These are phyloP conservation scores for Sminthurides aquaticus DNA, from an alignment of 2,888 invertebrate genomes.

Conservation along the genomic window DNA sequence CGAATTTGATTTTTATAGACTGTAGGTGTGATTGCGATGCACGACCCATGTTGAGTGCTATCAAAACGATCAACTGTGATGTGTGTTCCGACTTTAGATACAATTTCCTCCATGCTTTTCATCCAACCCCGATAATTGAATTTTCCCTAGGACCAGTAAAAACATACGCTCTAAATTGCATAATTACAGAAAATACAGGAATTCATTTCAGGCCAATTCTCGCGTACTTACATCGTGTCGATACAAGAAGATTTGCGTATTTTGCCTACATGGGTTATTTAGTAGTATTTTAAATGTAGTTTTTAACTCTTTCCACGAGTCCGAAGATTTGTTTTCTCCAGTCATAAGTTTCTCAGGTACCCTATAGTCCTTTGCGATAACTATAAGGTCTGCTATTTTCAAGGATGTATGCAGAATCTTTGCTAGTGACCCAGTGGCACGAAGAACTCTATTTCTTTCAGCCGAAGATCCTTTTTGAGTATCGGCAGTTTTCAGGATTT, in stretches of 20 bases:
- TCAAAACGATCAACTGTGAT: not conserved
- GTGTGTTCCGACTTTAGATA: not conserved
- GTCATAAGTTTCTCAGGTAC: not conserved
- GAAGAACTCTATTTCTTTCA: not conserved
- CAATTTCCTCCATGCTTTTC: not conserved
- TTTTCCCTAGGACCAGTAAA: not conserved
- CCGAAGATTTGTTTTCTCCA: not conserved
- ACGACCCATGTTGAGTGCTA: not conserved
- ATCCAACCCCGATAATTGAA: not conserved
- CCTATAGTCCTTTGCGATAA: not conserved
- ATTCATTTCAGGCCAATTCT: not conserved
- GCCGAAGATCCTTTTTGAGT: not conserved
- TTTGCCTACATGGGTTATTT: not conserved
- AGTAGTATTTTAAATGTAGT: not conserved
- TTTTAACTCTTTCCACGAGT: not conserved
- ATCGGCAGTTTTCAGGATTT: not conserved
- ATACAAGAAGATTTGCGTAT: not conserved
- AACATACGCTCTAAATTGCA: not conserved
- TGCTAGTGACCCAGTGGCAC: not conserved
- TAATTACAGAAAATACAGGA: not conserved
- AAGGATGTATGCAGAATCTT: not conserved
- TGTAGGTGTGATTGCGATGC: not conserved
- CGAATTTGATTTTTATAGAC: too few species aligned
- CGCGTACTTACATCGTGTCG: not conserved
- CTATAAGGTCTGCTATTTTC: not conserved